A percentile compares a stretch with the other conserved stretches of the same genome.
These are phyloP conservation scores for Diadema setosum DNA, from an alignment of 35 echinoderm and acorn worm species.

Conservation along the genomic window DNA sequence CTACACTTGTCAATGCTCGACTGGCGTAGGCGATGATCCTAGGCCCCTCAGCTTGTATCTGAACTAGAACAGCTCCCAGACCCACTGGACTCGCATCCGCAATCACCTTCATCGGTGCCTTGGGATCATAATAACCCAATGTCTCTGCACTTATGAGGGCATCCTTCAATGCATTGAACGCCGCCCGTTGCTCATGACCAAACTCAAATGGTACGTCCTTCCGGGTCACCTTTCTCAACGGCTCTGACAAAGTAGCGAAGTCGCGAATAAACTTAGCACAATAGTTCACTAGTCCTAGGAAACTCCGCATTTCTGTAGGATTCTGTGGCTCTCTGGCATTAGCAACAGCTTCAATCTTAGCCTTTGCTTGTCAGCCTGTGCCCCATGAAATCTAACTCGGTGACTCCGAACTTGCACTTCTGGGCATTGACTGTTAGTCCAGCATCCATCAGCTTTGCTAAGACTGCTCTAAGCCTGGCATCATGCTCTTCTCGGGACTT, in stretches of 20 bases:
- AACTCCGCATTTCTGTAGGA: slow-evolving; percentile 52
- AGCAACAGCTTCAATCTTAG: background rate
- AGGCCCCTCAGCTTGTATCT: slow-evolving; percentile 7
- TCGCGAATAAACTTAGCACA: slow-evolving; percentile 43
- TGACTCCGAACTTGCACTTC: slow-evolving; percentile 51
- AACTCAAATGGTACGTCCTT: background rate
- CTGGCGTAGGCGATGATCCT: slow-evolving; percentile 52
- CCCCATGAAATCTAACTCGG: slow-evolving; percentile 36
- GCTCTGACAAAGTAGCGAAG: slow-evolving; percentile 55
- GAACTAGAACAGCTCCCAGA: slow-evolving; percentile 46
- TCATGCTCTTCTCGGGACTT: background rate
- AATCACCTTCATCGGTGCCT: slow-evolving; percentile 10
- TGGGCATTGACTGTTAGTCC: slow-evolving; percentile 41
- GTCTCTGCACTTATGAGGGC: background rate
- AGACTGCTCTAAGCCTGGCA: background rate
- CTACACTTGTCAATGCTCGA: slow-evolving; percentile 2
- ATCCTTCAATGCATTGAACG: background rate
- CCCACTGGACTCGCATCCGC: slow-evolving; percentile 61
- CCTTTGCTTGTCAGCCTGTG: slow-evolving; percentile 12
- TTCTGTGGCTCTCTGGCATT: slow-evolving; percentile 27
- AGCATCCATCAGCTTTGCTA: background rate
- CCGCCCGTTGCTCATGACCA: background rate
- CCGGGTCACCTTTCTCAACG: background rate
- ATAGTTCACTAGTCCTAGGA: slow-evolving; percentile 65
- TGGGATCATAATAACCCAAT: background rate